A percentile compares a stretch with the other conserved stretches of the same genome.
phyloP scores from a whole-genome alignment of 1,140 invertebrate genomes.

The Drosophila subpulchrella region DNA sequence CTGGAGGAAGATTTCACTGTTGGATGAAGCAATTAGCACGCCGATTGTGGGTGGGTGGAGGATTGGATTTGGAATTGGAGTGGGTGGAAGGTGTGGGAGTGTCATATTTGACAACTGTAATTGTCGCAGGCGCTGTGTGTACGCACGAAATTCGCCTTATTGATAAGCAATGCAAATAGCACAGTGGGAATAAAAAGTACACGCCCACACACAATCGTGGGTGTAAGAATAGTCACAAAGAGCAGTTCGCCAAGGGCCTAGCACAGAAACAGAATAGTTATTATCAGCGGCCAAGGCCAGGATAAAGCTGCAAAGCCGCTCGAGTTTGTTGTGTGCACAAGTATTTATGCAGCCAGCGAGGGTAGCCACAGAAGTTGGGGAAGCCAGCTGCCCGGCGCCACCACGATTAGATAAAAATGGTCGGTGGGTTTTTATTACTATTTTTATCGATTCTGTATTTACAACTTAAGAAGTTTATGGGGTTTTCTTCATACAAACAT shows the following conservation, averaged over 20 bases:
- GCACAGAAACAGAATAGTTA: constrained; percentile 17
- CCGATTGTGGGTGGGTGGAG: constrained; percentile 15
- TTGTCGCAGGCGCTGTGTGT: constrained; percentile 59
- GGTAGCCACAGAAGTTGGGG: constrained; percentile 15
- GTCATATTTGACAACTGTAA: constrained; percentile 75
- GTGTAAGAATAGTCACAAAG: constrained; percentile 23
- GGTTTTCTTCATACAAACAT: not conserved
- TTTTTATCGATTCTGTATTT: constrained; percentile 2
- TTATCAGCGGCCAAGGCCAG: constrained; percentile 59
- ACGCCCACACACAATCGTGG: not conserved
- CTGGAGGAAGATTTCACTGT: constrained; percentile 53
- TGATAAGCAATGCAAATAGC: constrained; percentile 66
- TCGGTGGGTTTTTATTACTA: not conserved
- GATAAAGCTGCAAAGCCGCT: constrained; percentile 54
- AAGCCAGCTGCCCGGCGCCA: not conserved
- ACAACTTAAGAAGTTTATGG: constrained; percentile 1
- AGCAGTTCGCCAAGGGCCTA: constrained; percentile 5
- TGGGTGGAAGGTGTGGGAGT: constrained; percentile 17
- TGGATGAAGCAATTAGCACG: constrained; percentile 63
- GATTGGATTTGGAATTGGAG: not conserved
- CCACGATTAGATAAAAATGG: constrained; percentile 16
- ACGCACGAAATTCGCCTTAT: constrained; percentile 55
- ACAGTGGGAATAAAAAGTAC: constrained; percentile 17
- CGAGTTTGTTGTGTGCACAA: constrained; percentile 36
- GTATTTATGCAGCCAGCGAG: constrained; percentile 50